Evolutionary conservation across 2,113 vertebrate genomes (phyloP).

Genomic region (Lontra canadensis): DNA sequence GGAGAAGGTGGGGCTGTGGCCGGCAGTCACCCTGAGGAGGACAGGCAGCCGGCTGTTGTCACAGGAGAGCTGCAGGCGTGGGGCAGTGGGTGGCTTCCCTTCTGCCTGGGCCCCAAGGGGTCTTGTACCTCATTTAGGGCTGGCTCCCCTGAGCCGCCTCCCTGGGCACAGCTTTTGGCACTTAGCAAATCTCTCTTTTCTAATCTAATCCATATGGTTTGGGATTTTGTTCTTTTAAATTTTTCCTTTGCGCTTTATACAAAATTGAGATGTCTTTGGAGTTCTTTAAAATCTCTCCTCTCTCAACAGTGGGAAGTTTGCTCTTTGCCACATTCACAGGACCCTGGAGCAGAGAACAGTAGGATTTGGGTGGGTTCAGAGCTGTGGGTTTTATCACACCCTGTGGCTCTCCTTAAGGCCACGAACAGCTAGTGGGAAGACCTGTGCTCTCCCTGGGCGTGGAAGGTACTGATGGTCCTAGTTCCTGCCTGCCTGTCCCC

Average conservation of each 20-base stretch:
- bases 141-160: not conserved
- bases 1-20: not conserved
- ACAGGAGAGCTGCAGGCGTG: not conserved
- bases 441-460: not conserved
- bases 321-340: not conserved
- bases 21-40: accelerated
- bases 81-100: not conserved
- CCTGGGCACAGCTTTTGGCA: not conserved
- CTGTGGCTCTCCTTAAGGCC: not conserved
- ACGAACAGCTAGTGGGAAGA: not conserved
- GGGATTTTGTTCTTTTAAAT: not conserved
- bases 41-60: not conserved
- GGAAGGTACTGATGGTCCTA: too few species aligned
- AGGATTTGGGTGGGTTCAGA: not conserved
- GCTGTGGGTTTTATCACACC: not conserved
- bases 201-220: conserved; percentile 9
- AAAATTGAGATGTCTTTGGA: conserved; percentile 9
- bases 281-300: not conserved
- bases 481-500: not conserved
- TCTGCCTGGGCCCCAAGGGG: not conserved
- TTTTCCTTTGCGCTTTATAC: not conserved
- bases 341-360: not conserved
- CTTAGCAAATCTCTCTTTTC: not conserved
- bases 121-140: not conserved
- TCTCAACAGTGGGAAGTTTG: not conserved